Evolutionary conservation across 2,888 invertebrate genomes (phyloP), one percentile per base, ranked within the genome.

Genomic region (Oxystoma pomonae): DNA sequence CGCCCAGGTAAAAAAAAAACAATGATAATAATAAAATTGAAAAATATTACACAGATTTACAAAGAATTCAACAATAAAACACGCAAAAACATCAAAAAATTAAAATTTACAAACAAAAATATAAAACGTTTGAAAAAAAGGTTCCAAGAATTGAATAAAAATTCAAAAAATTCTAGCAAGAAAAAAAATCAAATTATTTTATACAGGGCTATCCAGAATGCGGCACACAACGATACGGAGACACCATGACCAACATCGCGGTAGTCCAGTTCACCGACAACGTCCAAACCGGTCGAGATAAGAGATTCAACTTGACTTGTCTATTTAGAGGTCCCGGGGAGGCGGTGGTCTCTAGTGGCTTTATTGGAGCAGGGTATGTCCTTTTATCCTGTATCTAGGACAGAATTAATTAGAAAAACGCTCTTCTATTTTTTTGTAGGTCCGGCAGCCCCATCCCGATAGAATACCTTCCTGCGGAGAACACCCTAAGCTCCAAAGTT

Each of bases 241-340:
- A 96, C 75, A 93, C 94, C 2, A 90, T 95, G 88, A 95, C 95
- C 64, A 96, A 95, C 75, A 95, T 96, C 68, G 93, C 94, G 2
- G 94, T 95, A 18, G 94, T 96, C 0, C 95, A 96, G 78, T 95
- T 95, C 82, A 94, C 94, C 71, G 94, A 96, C 79, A 91, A 90
- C 75, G 94, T 96, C 1, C 95, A 95, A 82, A 95, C 95, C 0
- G 91, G 92, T 18, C 84, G 91, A 66, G 95, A 96, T 79, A 94
- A 95, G 75, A 85, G 94, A 12, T 96, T 94, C 81, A 96, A 96
- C 78, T 82, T 96, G 67, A 96, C 95, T n/a, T 96, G 95, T 75
- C 84, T 94, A 62, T 94, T 95, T 81, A 86, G 94, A 71, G 94
- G 94, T 21, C 94, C 95, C 0, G 95, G 94, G 19, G 95, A 96